Percentiles rank a stretch among this genome's conserved stretches.
These are phyloP conservation scores for Geococcyx californianus DNA, from an alignment of 2,113 vertebrate genomes.

Conservation along the genomic window DNA sequence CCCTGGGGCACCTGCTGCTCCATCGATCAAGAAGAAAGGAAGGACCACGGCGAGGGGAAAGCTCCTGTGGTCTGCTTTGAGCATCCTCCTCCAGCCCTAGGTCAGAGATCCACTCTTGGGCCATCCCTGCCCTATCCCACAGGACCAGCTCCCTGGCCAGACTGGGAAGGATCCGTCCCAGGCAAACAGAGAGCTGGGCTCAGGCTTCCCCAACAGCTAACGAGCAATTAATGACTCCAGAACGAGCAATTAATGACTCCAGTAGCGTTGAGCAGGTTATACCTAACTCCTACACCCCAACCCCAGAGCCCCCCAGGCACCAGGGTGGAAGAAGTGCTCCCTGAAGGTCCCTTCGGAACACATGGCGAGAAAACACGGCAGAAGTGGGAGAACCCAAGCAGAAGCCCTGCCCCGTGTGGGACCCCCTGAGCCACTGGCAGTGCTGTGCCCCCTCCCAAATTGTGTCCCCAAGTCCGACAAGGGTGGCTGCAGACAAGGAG, in stretches of 20 bases:
- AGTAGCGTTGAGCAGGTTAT: background rate
- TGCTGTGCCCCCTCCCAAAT: background rate
- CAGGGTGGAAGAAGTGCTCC: background rate
- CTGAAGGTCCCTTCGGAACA: background rate
- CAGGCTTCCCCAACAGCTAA: background rate
- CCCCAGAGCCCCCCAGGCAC: background rate
- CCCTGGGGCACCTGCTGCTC: background rate
- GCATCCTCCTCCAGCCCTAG: background rate
- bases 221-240: background rate
- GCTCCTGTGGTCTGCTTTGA: background rate
- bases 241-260: background rate
- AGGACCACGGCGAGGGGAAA: accelerated
- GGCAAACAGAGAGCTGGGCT: accelerated
- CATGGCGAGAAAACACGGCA: background rate
- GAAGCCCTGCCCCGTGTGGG: too few species aligned
- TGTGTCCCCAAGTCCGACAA: accelerated
- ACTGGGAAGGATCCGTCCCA: background rate
- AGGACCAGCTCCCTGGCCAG: background rate
- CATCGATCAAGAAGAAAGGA: background rate
- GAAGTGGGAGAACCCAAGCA: background rate
- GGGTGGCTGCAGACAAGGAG: background rate
- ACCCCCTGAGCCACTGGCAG: accelerated
- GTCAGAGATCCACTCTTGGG: background rate
- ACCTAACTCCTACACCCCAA: background rate
- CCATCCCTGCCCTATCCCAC: background rate